Base-by-base conservation (phyloP, 2,888 invertebrate species). In the Pseudococcus jackbeardsleyi region DNA sequence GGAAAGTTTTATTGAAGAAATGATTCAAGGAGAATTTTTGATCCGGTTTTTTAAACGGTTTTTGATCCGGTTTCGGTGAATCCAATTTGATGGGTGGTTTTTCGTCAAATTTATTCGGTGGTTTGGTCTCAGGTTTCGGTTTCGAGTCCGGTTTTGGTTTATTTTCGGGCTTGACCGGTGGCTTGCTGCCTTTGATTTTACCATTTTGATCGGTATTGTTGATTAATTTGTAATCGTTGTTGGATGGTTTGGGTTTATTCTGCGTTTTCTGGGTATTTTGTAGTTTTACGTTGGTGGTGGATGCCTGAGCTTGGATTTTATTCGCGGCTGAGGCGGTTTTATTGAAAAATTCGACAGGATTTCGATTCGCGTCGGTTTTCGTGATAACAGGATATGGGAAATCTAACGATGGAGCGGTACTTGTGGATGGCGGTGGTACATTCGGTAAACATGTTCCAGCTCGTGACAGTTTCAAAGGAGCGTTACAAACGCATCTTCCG, bases 401-500 rank as follows among this genome's bases (percentile, higher is more conserved):
- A 64, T 84, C 59, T 22, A 84, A 46, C 33, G 88, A 84, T n/a
- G 42, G 87, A 77, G 77, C 26, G 22, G 87, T 87, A 84, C 84
- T 84, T 15, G 84, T 84, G n/a, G 84, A 22, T 11, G 84, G 46
- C 26, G 88, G 64, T 64, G 88, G 88, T 7, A 42, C 46, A 46
- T 64, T 84, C 12, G 88, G 88, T 88, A 82, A 50, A 59, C 88
- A 88, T 39, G 64, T 88, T 19, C 88, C 88, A 46, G 84, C 84
- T 15, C 84, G 82, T 22, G 88, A 88, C 84, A 84, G 88, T 64
- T 64, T 82, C 64, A 88, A 64, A 59, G 84, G 46, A 12, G 94
- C 92, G 90, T 95, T 95, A 91, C 97, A 97, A 89, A 95, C 95
- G 91, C 97, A 98, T 91, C 96, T 94, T 84, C 97, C 97, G 91